Base-by-base conservation (phyloP, 2,888 invertebrate genomes). In the Cosmopolites sordidus region DNA sequence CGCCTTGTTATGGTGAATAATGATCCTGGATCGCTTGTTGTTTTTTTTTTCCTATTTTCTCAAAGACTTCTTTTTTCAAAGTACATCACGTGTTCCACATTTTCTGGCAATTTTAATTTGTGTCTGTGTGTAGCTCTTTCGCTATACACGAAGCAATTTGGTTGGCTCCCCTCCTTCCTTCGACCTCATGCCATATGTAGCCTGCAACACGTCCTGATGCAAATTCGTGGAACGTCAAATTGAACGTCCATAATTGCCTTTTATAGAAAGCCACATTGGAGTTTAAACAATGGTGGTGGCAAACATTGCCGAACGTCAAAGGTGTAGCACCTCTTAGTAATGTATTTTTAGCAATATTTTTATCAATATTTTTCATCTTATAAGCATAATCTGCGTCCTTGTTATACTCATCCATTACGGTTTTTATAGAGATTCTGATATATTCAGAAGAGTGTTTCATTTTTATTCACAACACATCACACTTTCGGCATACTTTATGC, bases 401-500 rank as follows among this genome's bases (percentile, higher is more conserved):
- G 14, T 49, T 41, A 18, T 54, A 46, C 5, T 14, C n/a, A 16
- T 40, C 11, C n/a, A 41, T 16, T 37, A 37, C 43, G 11, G 14
- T 42, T 39, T 41, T 47, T n/a, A 11, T 15, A 8, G 9, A 29
- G n/a, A 11, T 27, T 12, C 16, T 37, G 14, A 6, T 16, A 1
- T 42, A n/a, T 6, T 16, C 27, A n/a, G 48, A 39, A n/a, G n/a
- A n/a, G n/a, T 40, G 40, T 40, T 27, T 18, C 5, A 48, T 22
- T 17, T 30, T 9, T 30, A 48, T 48, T 15, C 39, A 16, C 2
- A 48, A 27, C 8, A 17, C 16, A 14, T 48, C 55, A 27, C 55
- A 58, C 44, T 58, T 52, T 27, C 52, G 39, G 16, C 52, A 58
- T 18, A 41, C 50, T 41, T 55, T 54, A 30, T 51, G 38, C 43